Conservation (phyloP, 2,797 vertebrate genomes). For the Acomys russatus region DNA sequence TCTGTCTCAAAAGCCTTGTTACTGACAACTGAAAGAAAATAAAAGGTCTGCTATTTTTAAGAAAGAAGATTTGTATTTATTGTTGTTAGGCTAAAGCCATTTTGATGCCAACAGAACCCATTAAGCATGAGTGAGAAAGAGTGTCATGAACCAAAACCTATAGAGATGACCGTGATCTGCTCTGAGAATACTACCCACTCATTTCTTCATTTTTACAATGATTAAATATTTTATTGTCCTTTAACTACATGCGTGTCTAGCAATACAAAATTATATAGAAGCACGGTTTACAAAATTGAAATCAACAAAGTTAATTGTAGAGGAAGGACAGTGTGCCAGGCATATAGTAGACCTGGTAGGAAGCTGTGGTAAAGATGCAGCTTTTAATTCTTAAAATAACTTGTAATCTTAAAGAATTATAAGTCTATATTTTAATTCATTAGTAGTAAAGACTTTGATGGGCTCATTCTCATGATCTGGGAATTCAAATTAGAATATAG, state of each 20-base stretch:
- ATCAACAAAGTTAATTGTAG: not conserved
- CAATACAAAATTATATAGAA: not conserved
- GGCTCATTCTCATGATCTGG: not conserved
- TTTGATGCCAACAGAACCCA: not conserved
- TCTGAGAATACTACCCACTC: not conserved
- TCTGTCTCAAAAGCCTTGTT: not conserved
- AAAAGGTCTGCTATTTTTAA: not conserved
- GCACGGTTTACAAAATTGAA: not conserved
- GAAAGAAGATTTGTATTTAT: not conserved
- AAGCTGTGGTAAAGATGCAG: slow-evolving; percentile 20
- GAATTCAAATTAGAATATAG: slow-evolving; percentile 12
- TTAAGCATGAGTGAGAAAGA: not conserved
- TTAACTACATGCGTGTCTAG: not conserved
- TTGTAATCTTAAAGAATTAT: slow-evolving; percentile 40
- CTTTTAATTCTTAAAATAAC: slow-evolving; percentile 34
- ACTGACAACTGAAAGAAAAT: not conserved
- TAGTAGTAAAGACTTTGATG: not conserved
- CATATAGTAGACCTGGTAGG: not conserved
- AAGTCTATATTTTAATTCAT: not conserved
- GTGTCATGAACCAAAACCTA: not conserved
- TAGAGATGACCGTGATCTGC: not conserved
- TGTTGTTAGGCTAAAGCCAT: not conserved
- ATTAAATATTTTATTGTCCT: not conserved
- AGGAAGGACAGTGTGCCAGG: not conserved
- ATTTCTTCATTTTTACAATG: not conserved